A percentile compares a stretch with the other conserved stretches of the same genome.
phyloP scores from a whole-genome alignment of 2,797 vertebrate species.

The Poecile montanus region DNA sequence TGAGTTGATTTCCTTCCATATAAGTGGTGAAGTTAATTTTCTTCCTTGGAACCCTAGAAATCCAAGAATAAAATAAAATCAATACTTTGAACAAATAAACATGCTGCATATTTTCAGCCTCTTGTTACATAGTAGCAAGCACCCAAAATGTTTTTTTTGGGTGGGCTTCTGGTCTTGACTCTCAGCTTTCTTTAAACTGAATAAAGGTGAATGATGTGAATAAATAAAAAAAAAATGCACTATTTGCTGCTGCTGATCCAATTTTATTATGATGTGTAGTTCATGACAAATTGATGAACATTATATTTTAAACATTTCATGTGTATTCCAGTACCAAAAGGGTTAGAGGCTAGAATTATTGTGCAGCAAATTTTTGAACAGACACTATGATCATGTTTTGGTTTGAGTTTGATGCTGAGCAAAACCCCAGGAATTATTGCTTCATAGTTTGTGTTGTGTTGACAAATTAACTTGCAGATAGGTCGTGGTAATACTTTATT shows the following conservation, averaged over 20 bases:
- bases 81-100: neutral
- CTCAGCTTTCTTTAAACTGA: neutral
- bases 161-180: neutral
- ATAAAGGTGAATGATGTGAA: neutral
- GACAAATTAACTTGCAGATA: conserved; percentile 48
- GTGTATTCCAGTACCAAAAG: neutral
- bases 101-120: neutral
- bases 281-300: neutral
- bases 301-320: neutral
- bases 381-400: neutral
- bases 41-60: neutral
- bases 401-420: conserved; percentile 26
- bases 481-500: conserved; percentile 14
- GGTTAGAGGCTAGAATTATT: conserved; percentile 2
- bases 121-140: neutral
- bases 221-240: neutral
- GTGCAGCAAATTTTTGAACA: neutral
- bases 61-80: neutral
- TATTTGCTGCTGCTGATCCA: neutral
- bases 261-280: neutral
- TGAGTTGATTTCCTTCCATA: neutral
- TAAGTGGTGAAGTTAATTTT: neutral
- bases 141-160: neutral
- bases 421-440: conserved; percentile 2
- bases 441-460: conserved; percentile 37